Conservation (phyloP, 2,888 invertebrate species). For the Trichopria drosophilae region DNA sequence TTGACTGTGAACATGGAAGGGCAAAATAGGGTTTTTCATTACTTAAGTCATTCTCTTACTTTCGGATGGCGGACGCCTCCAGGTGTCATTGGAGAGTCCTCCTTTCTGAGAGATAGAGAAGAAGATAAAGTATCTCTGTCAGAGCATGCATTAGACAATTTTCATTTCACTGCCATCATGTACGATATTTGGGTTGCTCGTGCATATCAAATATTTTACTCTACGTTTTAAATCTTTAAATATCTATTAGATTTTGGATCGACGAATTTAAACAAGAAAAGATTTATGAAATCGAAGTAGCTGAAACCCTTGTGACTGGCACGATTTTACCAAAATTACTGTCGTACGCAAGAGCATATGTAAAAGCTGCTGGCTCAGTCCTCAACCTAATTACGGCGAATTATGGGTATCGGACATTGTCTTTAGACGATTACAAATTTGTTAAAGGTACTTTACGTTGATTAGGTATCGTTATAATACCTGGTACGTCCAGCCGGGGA, state of each 20-base stretch:
- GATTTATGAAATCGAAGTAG: too few species aligned
- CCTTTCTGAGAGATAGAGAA: constrained; percentile 28
- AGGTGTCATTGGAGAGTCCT: constrained; percentile 31
- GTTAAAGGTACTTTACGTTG: constrained; percentile 41
- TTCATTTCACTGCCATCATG: constrained; percentile 27
- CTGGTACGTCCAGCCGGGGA: constrained; percentile 62
- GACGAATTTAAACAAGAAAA: too few species aligned
- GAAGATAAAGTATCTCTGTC: constrained; percentile 24
- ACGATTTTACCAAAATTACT: too few species aligned
- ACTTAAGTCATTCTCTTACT: constrained; percentile 39
- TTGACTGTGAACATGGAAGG: constrained; percentile 58
- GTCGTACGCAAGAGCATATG: constrained; percentile 20
- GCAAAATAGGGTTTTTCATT: constrained; percentile 52
- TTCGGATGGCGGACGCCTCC: constrained; percentile 27
- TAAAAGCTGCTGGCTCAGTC: constrained; percentile 22
- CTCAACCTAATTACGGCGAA: constrained; percentile 28
- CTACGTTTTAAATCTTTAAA: too few species aligned
- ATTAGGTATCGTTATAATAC: constrained; percentile 54
- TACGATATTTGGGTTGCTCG: constrained; percentile 24
- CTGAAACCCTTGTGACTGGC: too few species aligned
- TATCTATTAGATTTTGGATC: too few species aligned
- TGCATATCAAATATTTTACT: too few species aligned
- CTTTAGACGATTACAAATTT: too few species aligned
- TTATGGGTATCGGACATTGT: constrained; percentile 27
- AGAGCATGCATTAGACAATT: constrained; percentile 33